These are phyloP conservation scores for Conus ventricosus DNA, from an alignment of 1,140 invertebrate genomes.

Conservation along the genomic window DNA sequence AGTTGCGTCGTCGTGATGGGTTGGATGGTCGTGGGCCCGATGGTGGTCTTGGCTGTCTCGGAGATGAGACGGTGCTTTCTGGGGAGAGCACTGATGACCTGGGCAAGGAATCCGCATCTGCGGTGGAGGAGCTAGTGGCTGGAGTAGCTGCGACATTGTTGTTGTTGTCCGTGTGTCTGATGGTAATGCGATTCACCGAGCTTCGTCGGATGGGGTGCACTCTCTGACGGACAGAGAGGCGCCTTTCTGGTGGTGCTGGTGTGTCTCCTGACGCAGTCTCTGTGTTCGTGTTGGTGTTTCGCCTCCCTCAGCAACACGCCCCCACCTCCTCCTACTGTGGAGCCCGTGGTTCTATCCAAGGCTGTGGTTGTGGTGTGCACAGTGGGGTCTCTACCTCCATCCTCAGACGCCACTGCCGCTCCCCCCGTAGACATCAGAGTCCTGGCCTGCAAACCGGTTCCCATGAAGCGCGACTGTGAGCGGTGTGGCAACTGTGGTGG, in stretches of 20 bases:
- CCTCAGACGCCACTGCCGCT: neutral
- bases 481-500: slow-evolving; percentile 17
- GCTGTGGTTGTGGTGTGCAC: slow-evolving; percentile 7
- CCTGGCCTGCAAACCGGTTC: slow-evolving; percentile 28
- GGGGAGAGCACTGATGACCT: neutral
- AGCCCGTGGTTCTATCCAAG: neutral
- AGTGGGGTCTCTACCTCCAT: neutral
- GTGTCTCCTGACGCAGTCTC: neutral
- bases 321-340: neutral
- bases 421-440: neutral
- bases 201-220: slow-evolving; percentile 27
- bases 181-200: slow-evolving; percentile 17
- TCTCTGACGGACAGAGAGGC: slow-evolving; percentile 22
- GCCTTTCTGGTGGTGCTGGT: neutral
- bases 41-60: slow-evolving; percentile 49
- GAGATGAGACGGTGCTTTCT: neutral
- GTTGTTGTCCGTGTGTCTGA: slow-evolving; percentile 27
- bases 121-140: neutral
- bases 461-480: slow-evolving; percentile 7
- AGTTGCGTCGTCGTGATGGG: slow-evolving; percentile 35
- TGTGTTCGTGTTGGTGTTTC: neutral
- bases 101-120: neutral
- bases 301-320: slow-evolving; percentile 12
- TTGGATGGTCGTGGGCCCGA: slow-evolving; percentile 46
- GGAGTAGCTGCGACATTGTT: slow-evolving; percentile 27